A percentile compares a stretch with the other conserved stretches of the same genome.
Conservation (phyloP, 2,797 vertebrate species). For the Sorex maritimensis region DNA sequence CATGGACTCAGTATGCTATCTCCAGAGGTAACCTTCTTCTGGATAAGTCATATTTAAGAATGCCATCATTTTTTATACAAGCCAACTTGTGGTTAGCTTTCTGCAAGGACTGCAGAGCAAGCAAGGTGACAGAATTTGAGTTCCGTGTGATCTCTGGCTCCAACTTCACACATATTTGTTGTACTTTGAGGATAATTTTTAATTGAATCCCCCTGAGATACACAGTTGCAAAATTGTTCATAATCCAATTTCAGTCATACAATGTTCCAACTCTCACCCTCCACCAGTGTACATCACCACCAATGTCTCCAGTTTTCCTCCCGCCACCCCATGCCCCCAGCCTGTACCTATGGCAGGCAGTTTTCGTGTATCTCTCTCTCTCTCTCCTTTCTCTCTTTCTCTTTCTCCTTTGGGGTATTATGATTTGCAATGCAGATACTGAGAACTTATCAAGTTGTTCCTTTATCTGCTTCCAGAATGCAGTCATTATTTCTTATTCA, state of each 20-base stretch:
- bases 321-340: too few species aligned
- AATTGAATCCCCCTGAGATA: too few species aligned
- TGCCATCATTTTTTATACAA: neutral
- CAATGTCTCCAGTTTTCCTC: neutral
- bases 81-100: neutral
- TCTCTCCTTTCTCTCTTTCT: too few species aligned
- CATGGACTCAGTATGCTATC: neutral
- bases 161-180: neutral
- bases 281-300: neutral
- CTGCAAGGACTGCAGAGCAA: neutral
- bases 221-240: too few species aligned
- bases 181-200: neutral
- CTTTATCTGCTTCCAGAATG: too few species aligned
- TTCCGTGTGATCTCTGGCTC: neutral
- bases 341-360: too few species aligned
- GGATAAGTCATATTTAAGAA: neutral
- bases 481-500: too few species aligned
- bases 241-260: too few species aligned
- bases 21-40: neutral
- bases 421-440: too few species aligned
- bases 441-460: too few species aligned
- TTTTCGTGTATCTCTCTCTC: too few species aligned
- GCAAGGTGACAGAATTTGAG: neutral
- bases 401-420: too few species aligned
- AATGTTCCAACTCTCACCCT: constrained; percentile 11